Evolutionary conservation across 2,888 invertebrate species (phyloP).

Genomic region (Pherbina coryleti): DNA sequence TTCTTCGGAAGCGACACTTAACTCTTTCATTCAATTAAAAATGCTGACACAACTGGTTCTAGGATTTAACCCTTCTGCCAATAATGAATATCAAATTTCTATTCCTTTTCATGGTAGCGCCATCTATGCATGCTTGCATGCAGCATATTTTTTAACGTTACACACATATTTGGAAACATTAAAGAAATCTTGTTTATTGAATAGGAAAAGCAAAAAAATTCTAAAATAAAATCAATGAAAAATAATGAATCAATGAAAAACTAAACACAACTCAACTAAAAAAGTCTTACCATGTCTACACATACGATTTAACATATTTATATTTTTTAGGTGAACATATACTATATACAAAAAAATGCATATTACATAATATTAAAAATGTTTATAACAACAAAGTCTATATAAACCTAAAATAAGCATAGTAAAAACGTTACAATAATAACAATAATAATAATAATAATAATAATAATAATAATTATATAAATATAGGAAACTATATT

Average conservation of each 20-base stretch:
- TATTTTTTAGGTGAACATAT: constrained; percentile 32
- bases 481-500: background rate
- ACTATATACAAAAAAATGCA: constrained; percentile 9
- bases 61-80: no score
- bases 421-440: background rate
- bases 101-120: background rate
- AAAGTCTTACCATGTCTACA: constrained; percentile 29
- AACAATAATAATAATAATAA: background rate
- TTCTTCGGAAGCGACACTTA: no score
- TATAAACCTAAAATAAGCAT: background rate
- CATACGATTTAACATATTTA: constrained; percentile 20
- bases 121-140: background rate
- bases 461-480: background rate
- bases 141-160: background rate
- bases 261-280: background rate
- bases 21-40: no score
- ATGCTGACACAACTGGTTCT: no score
- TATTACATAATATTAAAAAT: constrained; percentile 8
- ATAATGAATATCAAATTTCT: background rate
- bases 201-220: constrained; percentile 7
- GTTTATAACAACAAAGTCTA: constrained; percentile 15
- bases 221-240: background rate
- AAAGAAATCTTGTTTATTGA: background rate
- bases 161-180: background rate
- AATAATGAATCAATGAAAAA: background rate